phyloP scores from a whole-genome alignment of 2,797 vertebrate species.

The Malacoraja senta region DNA sequence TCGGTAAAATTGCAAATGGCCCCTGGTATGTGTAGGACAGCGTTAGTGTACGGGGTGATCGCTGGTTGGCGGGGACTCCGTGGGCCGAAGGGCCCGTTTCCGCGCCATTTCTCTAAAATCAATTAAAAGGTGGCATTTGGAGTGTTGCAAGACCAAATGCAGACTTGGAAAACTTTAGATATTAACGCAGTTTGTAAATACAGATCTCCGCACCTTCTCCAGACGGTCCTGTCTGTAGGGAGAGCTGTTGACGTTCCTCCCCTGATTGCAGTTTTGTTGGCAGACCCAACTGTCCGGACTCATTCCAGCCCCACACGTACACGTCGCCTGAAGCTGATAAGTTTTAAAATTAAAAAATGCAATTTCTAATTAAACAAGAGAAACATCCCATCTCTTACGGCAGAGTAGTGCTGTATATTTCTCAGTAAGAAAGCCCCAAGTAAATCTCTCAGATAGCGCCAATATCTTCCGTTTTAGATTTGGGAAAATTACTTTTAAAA shows the following conservation, averaged over 20 bases:
- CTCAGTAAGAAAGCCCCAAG: not conserved
- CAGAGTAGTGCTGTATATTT: not conserved
- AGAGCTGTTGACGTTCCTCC: conserved; percentile 33
- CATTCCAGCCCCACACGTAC: conserved; percentile 95
- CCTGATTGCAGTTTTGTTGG: conserved; percentile 56
- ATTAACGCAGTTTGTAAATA: not conserved
- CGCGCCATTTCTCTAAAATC: not conserved
- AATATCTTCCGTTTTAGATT: not conserved
- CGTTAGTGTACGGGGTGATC: too few relatives aligned
- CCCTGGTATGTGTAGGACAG: too few relatives aligned
- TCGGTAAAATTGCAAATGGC: too few relatives aligned
- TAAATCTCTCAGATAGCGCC: not conserved
- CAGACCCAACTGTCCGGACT: conserved; percentile 82
- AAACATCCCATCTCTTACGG: not conserved
- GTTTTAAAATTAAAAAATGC: not conserved
- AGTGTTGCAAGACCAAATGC: not conserved
- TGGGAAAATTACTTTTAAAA: not conserved
- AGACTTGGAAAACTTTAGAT: not conserved
- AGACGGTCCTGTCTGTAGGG: not conserved
- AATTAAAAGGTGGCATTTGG: not conserved
- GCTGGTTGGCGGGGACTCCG: too few relatives aligned
- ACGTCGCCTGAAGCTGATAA: conserved; percentile 72
- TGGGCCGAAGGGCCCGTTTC: too few relatives aligned
- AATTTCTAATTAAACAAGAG: not conserved
- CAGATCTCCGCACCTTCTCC: conserved; percentile 42